Evolutionary conservation across 2,797 vertebrate genomes (phyloP), one percentile per base, ranked within the genome.

Genomic region (Neomorphus geoffroyi): DNA sequence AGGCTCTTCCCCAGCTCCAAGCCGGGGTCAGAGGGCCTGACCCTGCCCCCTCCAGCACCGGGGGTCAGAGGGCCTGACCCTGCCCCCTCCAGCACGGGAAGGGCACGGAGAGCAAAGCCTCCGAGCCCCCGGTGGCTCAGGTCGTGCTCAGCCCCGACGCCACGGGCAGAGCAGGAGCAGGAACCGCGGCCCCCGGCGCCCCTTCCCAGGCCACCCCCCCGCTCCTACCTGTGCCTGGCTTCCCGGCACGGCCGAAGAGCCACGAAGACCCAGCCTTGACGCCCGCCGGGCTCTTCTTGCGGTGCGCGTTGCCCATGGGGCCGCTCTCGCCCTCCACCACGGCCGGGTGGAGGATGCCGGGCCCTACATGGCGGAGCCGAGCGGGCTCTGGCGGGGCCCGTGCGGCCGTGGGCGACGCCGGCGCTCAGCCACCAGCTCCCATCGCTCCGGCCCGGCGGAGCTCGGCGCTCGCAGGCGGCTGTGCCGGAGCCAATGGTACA

Each of bases 261-360:
- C 98, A 98, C 82, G 97, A 91, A 80, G 97, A 93, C 82, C 97
- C 92, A 91, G 90, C 39, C 91, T 91, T 96, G 96, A 22, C 53
- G 39, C 75, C 94, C 84, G 80, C 92, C 27, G 97, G 94, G 96
- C 96, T 97, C 96, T 94, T 95, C 97, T 98, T 98, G 96, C 97
- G 97, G 90, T 98, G 96, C 48, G 94, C 96, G 97, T 98, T 98
- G 95, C 98, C 98, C 98, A 98, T 98, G 92, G 73, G 46, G 92
- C 94, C 88, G 60, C 78, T 46, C 19, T 10, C 45, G 69, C 89
- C 95, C 96, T 87, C 91, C 94, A 92, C 90, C 94, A 9, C 92
- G 60, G 92, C 71, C 90, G 95, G 94, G 95, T 86, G 88, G 96
- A 87, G 97, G 95, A 92, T 73, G 96, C 96, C 83, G 67, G 48